Base-by-base conservation (phyloP, 2,797 vertebrate species). In the Smutsia gigantea region DNA sequence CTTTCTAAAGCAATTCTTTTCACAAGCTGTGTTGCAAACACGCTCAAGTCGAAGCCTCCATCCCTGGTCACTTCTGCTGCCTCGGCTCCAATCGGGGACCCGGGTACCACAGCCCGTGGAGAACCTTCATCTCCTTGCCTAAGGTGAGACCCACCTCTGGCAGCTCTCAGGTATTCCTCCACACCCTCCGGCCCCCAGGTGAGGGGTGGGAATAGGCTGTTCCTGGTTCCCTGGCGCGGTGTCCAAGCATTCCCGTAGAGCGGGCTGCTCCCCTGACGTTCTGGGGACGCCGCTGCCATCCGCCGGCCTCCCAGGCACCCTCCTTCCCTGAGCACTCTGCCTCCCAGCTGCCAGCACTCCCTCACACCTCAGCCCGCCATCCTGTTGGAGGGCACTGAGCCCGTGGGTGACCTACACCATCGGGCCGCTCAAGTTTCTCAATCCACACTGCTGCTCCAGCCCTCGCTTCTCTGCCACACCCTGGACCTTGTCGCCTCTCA, bases 1-100 rank as follows among this genome's bases (percentile, higher is more conserved):
- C 39, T 57, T 88, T 74, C 68, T 57, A 55, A 34, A 51, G 64
- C 34, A 64, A n/a, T 51, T 88, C 34, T 92, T 95, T 92, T 59
- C n/a, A 92, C 2, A 95, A 74, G 2, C 83, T n/a, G 19, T 75
- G 59, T 68, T 7, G 53, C 23, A 34, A 86, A 25, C 12, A 7
- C 5, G 27, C 12, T 91, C 49, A 49, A 23, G n/a, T 39, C 42
- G 71, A 82, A 69, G 9, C 27, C 12, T 77, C 23, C 10, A 59
- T 39, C 66, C 39, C 51, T 51, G 46, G 46, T 88, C 29, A 17
- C 1, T 92, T 88, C 79, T 83, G 19, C 72, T 83, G n/a, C 42
- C 59, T 93, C 37, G 39, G 25, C 11, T 87, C 59, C 61, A 1
- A 8, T 29, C 57, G 7, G 51, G 57, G 27, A 13, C 31, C 78